A percentile compares a stretch with the other conserved stretches of the same genome.
phyloP scores from a whole-genome alignment of 2,888 invertebrate genomes.

The Oligia latruncula region DNA sequence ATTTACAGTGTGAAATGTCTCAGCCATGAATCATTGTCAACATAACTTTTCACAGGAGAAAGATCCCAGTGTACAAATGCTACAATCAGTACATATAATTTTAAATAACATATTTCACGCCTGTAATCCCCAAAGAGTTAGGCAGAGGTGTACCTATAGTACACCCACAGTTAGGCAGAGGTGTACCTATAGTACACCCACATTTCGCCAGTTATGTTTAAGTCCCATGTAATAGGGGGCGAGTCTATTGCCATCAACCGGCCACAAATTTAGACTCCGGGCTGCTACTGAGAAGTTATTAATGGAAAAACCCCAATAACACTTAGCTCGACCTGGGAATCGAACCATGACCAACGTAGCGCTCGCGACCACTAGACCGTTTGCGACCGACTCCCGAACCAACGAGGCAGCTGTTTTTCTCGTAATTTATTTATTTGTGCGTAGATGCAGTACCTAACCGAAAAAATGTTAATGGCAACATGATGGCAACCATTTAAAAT shows the following conservation, averaged over 20 bases:
- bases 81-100: background rate
- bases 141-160: background rate
- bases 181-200: background rate
- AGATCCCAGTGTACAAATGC: background rate
- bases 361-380: background rate
- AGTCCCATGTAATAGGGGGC: too few relatives aligned
- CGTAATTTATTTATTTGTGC: conserved; percentile 7
- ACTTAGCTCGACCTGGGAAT: background rate
- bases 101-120: background rate
- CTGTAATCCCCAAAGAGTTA: background rate
- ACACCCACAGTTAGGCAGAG: too few relatives aligned
- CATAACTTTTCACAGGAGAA: background rate
- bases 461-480: conserved; percentile 21
- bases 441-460: background rate
- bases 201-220: background rate
- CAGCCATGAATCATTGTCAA: conserved; percentile 17
- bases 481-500: conserved; percentile 33
- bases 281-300: background rate
- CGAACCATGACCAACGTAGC: background rate
- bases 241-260: background rate
- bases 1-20: conserved; percentile 6
- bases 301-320: background rate
- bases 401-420: background rate
- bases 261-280: background rate
- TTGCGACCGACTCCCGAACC: too few relatives aligned